These are phyloP conservation scores for Latrodectus elegans DNA, from an alignment of 2,888 invertebrate species.

Conservation along the genomic window DNA sequence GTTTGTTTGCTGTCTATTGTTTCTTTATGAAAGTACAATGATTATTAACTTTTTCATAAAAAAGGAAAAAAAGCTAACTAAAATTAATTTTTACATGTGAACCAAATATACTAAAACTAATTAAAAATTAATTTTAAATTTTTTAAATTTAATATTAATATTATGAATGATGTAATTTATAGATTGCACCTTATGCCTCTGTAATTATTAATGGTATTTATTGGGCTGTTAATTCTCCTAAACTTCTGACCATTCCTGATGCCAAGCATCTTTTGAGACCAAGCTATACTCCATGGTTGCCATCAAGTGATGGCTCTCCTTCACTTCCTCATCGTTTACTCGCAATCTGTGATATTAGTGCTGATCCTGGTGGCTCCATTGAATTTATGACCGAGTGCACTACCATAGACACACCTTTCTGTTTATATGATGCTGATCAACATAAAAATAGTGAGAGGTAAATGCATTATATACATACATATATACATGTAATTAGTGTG, in stretches of 20 bases:
- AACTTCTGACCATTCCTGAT: constrained; percentile 96
- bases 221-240: constrained; percentile 98
- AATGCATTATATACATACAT: neutral
- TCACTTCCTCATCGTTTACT: constrained; percentile 92
- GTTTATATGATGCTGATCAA: constrained; percentile 98
- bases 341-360: constrained; percentile 97
- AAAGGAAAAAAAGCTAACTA: no score
- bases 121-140: neutral
- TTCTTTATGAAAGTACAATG: no score
- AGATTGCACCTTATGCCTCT: constrained; percentile 97
- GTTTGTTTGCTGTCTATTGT: no score
- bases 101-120: neutral
- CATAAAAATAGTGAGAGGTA: constrained; percentile 86
- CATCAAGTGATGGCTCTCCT: constrained; percentile 88
- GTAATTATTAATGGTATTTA: constrained; percentile 98
- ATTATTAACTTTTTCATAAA: no score
- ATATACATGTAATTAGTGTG: no score
- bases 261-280: constrained; percentile 94
- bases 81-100: no score
- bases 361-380: constrained; percentile 98
- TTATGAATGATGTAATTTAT: constrained; percentile 63
- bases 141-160: neutral
- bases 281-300: constrained; percentile 93
- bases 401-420: constrained; percentile 99
- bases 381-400: constrained; percentile 99